Evolutionary conservation across 1,140 invertebrate genomes (phyloP).

Genomic region (Intoshia linei): DNA sequence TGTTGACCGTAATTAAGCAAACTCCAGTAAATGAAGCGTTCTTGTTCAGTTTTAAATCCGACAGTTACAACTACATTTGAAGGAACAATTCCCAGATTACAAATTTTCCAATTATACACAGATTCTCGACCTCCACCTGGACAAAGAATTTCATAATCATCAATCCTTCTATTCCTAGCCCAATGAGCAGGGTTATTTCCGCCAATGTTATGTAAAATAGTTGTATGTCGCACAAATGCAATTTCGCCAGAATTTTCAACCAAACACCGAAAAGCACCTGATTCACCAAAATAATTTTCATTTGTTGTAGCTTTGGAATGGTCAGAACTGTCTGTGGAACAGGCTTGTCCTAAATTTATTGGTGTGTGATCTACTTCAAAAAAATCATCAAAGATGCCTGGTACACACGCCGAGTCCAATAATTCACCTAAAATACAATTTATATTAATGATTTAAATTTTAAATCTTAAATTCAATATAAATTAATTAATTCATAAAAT

Average conservation of each 20-base stretch:
- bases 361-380: conserved; percentile 38
- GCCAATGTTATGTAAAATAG: conserved; percentile 55
- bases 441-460: not conserved
- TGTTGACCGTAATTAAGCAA: conserved; percentile 21
- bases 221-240: conserved; percentile 67
- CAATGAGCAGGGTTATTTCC: conserved; percentile 53
- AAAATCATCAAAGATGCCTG: conserved; percentile 50
- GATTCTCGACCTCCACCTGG: conserved; percentile 41
- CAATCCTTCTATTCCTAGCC: conserved; percentile 54
- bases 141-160: conserved; percentile 68
- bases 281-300: conserved; percentile 56
- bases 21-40: conserved; percentile 19
- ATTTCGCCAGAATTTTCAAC: conserved; percentile 52
- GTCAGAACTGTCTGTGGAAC: conserved; percentile 44
- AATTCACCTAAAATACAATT: conserved; percentile 29
- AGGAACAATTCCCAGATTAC: conserved; percentile 59
- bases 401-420: conserved; percentile 57
- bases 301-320: conserved; percentile 47
- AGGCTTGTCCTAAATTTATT: conserved; percentile 56
- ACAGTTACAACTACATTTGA: conserved; percentile 60
- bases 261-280: conserved; percentile 57
- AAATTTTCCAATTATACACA: conserved; percentile 40
- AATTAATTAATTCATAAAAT: not conserved
- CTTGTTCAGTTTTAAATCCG: conserved; percentile 11
- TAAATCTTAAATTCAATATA: not conserved